Evolutionary conservation across 2,113 vertebrate genomes (phyloP), one percentile per base, ranked within the genome.

Genomic region (Micromys minutus): DNA sequence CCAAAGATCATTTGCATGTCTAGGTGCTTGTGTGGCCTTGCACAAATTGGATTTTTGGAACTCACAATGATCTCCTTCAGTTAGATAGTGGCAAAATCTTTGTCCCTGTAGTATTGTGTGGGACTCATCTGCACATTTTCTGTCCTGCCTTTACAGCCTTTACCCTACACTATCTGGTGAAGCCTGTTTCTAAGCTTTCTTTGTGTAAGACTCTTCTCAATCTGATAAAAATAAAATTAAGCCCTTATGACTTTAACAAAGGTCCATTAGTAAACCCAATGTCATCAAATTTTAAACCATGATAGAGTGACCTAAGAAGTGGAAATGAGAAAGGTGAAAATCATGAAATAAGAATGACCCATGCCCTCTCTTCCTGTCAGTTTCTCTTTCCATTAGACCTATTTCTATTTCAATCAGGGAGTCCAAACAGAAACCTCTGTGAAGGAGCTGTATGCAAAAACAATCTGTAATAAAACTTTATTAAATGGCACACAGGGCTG

Each of bases 221-320:
- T 63, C 12, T 72, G 52, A 45, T 29, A 72, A 79, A 47, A 65
- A 74, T 39, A 80, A 76, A 29, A 7, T 45, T 83, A 69, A 61
- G 3, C 0, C 6, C 12, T 22, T 50, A 57, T 63, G 59, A n/a
- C 12, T 24, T 55, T 47, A 71, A 95, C 94, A 81, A 71, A 85
- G 50, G 29, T 29, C 21, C 19, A 77, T 93, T 6, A 12, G 89
- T 19, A 24, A 1, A 87, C 9, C 50, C 34, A 61, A 5, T 52
- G 50, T 93, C 47, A 93, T 87, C 86, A 94, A 95, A 81, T 10
- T 69, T 72, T 83, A 61, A 75, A 52, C 93, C 16, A 42, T 91
- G 42, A 83, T 10, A 13, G 2, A 26, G 52, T 67, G 57, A 22
- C 19, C 24, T 22, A 94, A 85, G 39, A 87, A 61, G 11, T 87